phyloP scores from a whole-genome alignment of 2,888 invertebrate genomes.

The Byasa hedistus region DNA sequence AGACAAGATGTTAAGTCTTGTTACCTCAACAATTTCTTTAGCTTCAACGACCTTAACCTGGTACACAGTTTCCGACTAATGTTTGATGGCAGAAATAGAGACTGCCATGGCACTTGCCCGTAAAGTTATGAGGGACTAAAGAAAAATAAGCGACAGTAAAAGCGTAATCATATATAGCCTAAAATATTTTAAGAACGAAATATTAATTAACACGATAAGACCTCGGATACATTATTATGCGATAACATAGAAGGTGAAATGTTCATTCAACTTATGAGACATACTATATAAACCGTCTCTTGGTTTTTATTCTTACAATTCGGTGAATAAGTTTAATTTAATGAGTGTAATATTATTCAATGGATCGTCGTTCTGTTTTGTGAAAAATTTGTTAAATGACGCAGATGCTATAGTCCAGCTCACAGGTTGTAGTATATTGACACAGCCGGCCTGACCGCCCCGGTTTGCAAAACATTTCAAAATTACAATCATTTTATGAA shows the following conservation, averaged over 20 bases:
- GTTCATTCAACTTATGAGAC: constrained; percentile 35
- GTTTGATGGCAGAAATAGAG: too few species aligned
- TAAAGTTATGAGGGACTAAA: too few species aligned
- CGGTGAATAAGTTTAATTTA: constrained; percentile 45
- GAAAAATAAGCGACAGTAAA: too few species aligned
- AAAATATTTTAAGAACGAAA: too few species aligned
- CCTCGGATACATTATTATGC: too few species aligned
- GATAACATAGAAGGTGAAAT: neutral
- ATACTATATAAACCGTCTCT: constrained; percentile 42
- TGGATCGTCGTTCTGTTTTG: constrained; percentile 41
- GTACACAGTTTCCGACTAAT: too few species aligned
- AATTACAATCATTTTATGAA: constrained; percentile 13
- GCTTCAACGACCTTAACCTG: too few species aligned
- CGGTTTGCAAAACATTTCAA: constrained; percentile 30
- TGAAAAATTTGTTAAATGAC: constrained; percentile 67
- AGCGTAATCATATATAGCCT: too few species aligned
- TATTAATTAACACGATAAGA: too few species aligned
- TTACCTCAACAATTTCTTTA: too few species aligned
- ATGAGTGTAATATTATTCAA: constrained; percentile 54
- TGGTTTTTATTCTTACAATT: constrained; percentile 34
- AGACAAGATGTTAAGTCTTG: too few species aligned
- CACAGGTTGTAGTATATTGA: constrained; percentile 54
- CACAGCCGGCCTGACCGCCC: constrained; percentile 51
- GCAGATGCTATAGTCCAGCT: constrained; percentile 46
- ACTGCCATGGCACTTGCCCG: neutral